Conservation (phyloP, 2,888 invertebrate genomes). For the Gastracanthus pulcherrimus region DNA sequence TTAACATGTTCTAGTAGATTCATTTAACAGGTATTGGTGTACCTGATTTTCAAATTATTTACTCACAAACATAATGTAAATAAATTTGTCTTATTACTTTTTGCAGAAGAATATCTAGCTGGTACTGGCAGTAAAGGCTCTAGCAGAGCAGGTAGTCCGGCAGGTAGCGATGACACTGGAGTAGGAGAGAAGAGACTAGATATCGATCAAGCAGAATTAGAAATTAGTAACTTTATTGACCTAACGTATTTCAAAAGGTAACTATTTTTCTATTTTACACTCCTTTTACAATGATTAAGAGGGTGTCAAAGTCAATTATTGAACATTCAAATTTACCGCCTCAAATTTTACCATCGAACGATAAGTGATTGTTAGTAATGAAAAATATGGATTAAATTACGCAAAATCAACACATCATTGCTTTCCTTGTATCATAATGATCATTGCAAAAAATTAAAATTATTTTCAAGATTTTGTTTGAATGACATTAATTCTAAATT, state of each 20-base stretch:
- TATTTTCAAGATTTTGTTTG: no score
- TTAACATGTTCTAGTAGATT: neutral
- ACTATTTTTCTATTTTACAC: constrained; percentile 49
- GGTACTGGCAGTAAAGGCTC: constrained; percentile 70
- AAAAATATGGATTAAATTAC: no score
- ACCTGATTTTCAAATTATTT: constrained; percentile 7
- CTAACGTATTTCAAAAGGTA: constrained; percentile 85
- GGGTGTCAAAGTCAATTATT: no score
- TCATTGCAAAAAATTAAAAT: no score
- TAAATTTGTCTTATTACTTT: constrained; percentile 2
- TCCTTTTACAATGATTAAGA: no score
- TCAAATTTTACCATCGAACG: no score
- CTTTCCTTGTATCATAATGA: no score
- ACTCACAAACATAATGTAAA: neutral
- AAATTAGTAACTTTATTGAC: constrained; percentile 81
- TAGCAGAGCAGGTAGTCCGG: constrained; percentile 79
- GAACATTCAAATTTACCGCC: no score
- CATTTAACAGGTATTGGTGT: constrained; percentile 21
- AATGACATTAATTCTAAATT: no score
- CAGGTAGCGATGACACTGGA: constrained; percentile 77
- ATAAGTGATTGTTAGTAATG: no score
- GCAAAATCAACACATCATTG: neutral
- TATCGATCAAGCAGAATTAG: constrained; percentile 67
- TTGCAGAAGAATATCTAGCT: constrained; percentile 58
- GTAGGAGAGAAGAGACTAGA: constrained; percentile 72